Base-by-base conservation (phyloP, 2,797 vertebrate species). In the Rhadinocentrus ornatus region DNA sequence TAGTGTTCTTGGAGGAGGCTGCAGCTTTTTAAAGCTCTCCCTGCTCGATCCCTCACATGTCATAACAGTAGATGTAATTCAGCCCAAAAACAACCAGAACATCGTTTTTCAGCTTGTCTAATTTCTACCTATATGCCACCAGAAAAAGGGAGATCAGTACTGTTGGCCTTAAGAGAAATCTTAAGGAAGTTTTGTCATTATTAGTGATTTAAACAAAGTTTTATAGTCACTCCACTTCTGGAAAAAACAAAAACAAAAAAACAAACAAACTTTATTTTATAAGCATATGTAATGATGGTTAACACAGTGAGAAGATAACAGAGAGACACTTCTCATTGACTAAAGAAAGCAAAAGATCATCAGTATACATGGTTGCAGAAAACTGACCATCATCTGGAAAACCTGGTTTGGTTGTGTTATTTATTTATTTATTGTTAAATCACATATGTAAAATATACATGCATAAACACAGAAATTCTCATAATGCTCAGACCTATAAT, bases 1-100 rank as follows among this genome's bases (percentile, higher is more conserved):
- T 94, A 94, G 89, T 82, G 87, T 73, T 83, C 83, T 77, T 83
- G 67, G 85, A 88, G 88, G 75, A 88, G 83, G 86, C 85, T 44
- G 60, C 86, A 81, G 86, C 85, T 82, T 90, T 86, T 88, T 82
- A 91, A 89, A 88, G 80, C 88, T 76, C 71, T 66, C 78, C 69
- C 77, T 81, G 80, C 75, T 88, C 82, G 27, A 75, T 93, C 90
- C 78, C 85, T 88, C 85, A 86, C 75, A 86, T 87, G 85, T 90
- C 90, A 88, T 85, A 90, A 88, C 85, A 88, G 78, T 35, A 73
- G 74, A 86, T 73, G 77, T 67, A 75, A 86, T 75, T 74, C 78
- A 73, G 66, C 67, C 66, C 62, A 84, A 86, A 89, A 62, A 83
- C 75, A 85, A 73, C 67, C 75, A 69, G 62, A 81, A 58, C 59